These are phyloP conservation scores for Julus scandinavius DNA, from an alignment of 2,888 invertebrate genomes.

Conservation along the genomic window DNA sequence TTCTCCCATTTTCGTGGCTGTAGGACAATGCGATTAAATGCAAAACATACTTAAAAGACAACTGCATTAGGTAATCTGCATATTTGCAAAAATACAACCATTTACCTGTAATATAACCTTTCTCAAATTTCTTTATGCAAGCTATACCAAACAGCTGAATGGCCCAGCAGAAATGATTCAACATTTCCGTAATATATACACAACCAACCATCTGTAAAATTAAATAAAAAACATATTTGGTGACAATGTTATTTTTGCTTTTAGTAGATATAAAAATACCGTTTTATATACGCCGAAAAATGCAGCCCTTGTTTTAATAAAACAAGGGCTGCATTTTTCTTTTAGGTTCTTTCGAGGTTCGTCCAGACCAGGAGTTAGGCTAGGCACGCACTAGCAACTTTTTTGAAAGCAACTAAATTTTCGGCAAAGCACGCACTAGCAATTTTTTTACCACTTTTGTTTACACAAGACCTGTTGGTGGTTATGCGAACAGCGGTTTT, in stretches of 20 bases:
- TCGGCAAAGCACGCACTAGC: too few species aligned
- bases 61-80: background rate
- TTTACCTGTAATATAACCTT: slow-evolving; percentile 55
- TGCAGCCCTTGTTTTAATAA: too few species aligned
- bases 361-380: too few species aligned
- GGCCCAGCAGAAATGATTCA: slow-evolving; percentile 71
- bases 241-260: too few species aligned
- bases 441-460: too few species aligned
- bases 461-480: too few species aligned
- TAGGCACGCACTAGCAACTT: too few species aligned
- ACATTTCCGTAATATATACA: slow-evolving; percentile 75
- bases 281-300: background rate
- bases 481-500: too few species aligned
- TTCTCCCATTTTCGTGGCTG: slow-evolving; percentile 58
- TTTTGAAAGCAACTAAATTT: too few species aligned
- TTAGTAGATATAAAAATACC: slow-evolving; percentile 26
- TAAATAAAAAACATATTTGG: slow-evolving; percentile 48
- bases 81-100: background rate
- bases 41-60: too few species aligned
- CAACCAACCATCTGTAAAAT: slow-evolving; percentile 86
- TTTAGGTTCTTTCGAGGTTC: too few species aligned
- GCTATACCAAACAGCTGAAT: slow-evolving; percentile 91
- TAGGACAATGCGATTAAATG: slow-evolving; percentile 12
- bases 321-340: too few species aligned
- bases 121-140: slow-evolving; percentile 80